These are phyloP conservation scores for Bambusicola thoracicus DNA, from an alignment of 2,113 vertebrate genomes.

Conservation along the genomic window DNA sequence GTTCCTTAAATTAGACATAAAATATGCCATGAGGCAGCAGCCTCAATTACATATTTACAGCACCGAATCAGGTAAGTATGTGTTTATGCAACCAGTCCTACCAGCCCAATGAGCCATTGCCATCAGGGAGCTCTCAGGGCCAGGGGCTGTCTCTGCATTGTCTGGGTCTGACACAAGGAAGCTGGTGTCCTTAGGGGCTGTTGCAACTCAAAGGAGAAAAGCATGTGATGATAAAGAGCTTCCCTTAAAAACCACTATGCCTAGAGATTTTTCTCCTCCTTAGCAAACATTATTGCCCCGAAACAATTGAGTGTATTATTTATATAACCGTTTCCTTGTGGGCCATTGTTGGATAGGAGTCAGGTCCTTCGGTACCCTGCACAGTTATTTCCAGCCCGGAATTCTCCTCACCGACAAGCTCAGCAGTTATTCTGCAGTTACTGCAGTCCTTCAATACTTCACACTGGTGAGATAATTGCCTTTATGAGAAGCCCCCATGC, in stretches of 20 bases:
- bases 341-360: neutral
- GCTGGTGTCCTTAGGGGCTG: neutral
- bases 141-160: neutral
- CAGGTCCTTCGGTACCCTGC: neutral
- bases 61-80: neutral
- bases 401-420: neutral
- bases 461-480: neutral
- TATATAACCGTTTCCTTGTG: neutral
- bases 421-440: neutral
- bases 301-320: neutral
- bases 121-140: neutral
- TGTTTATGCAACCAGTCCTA: neutral
- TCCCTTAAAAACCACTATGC: neutral
- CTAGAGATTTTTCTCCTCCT: neutral
- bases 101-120: neutral
- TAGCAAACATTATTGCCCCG: neutral
- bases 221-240: neutral
- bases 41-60: conserved; percentile 31
- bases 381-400: neutral
- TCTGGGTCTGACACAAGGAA: neutral
- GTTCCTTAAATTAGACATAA: conserved; percentile 51
- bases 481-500: neutral
- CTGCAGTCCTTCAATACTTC: neutral
- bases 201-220: neutral
- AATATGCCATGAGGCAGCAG: neutral